Percentiles rank a stretch among this genome's conserved stretches.
Conservation (phyloP, 2,888 invertebrate species). For the Abrostola tripartita region DNA sequence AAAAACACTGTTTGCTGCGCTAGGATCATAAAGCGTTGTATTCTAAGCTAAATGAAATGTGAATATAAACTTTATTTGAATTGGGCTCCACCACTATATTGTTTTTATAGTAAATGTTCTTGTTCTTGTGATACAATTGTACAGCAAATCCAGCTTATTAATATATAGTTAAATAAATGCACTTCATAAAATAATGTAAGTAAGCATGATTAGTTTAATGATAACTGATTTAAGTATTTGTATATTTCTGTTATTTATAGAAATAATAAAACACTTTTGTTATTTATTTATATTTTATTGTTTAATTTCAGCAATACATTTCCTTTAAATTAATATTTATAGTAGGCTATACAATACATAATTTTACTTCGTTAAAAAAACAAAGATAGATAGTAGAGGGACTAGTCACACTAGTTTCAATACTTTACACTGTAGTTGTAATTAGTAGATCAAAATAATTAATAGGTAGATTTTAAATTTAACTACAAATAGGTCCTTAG, state of each 20-base stretch:
- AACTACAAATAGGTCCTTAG: too few relatives aligned
- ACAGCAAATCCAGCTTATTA: too few relatives aligned
- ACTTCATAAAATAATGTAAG: conserved; percentile 21
- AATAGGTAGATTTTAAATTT: too few relatives aligned
- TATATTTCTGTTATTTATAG: conserved; percentile 38
- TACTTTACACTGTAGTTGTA: neutral
- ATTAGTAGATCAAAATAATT: neutral
- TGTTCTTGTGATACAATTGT: too few relatives aligned
- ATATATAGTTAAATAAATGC: conserved; percentile 7
- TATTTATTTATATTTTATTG: conserved; percentile 52
- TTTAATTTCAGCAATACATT: conserved; percentile 50
- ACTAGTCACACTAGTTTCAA: conserved; percentile 2
- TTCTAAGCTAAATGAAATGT: too few relatives aligned
- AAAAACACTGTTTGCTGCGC: too few relatives aligned
- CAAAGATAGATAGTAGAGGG: conserved; percentile 3
- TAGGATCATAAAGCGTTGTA: too few relatives aligned
- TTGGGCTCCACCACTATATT: too few relatives aligned
- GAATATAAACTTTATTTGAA: too few relatives aligned
- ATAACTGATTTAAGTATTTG: conserved; percentile 23
- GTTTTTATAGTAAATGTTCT: too few relatives aligned
- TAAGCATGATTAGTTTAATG: conserved; percentile 25
- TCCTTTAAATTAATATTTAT: conserved; percentile 24
- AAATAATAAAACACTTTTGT: conserved; percentile 51
- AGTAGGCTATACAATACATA: conserved; percentile 37
- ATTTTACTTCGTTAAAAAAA: conserved; percentile 14